Evolutionary conservation across 2,888 invertebrate genomes (phyloP), one percentile per base, ranked within the genome.

Genomic region (Adela reaumurella): DNA sequence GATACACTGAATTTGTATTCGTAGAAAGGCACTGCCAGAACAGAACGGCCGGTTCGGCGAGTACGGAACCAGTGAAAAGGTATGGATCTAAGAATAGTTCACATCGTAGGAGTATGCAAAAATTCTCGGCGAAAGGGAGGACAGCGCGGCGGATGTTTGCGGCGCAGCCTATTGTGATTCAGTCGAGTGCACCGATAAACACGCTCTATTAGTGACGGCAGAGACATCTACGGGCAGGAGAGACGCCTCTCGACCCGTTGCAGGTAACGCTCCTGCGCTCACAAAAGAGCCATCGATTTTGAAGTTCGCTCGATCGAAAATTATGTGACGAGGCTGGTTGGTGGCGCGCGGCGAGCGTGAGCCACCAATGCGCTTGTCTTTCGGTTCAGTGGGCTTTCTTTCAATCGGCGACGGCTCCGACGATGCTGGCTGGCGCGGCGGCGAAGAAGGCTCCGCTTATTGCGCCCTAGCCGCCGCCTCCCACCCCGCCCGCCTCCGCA

Each of bases 361-460:
- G 76, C 78, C 77, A 71, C 76, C 79, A 77, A 74, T 80, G 76
- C 78, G 78, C 79, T 79, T 79, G 77, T 76, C 78, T 80, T 79
- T 76, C 80, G 71, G 78, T 79, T 80, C 80, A 80, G 65, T 80
- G 79, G 74, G 78, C 76, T 80, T 80, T 79, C 80, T 80, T 80
- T 79, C 79, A 80, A 80, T 80, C 79, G 79, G 74, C 77, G 77
- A 74, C 70, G 74, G 74, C 70, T 68, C 64, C 63, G 68, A 59
- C 63, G 43, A n/a, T n/a, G 68, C 72, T 72, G 68, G 69, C 69
- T 76, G 35, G 72, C 71, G 24, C 24, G 24, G 24, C 24, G 24
- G 24, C 5, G 24, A 8, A 4, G 24, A 8, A 4, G 35, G 72
- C 71, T 67, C 68, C 70, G 70, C 72, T 77, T 77, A 77, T 78